Percentiles rank a stretch among this genome's conserved stretches.
Evolutionary conservation across 2,113 vertebrate genomes (phyloP).

Genomic region (Thermophis baileyi): DNA sequence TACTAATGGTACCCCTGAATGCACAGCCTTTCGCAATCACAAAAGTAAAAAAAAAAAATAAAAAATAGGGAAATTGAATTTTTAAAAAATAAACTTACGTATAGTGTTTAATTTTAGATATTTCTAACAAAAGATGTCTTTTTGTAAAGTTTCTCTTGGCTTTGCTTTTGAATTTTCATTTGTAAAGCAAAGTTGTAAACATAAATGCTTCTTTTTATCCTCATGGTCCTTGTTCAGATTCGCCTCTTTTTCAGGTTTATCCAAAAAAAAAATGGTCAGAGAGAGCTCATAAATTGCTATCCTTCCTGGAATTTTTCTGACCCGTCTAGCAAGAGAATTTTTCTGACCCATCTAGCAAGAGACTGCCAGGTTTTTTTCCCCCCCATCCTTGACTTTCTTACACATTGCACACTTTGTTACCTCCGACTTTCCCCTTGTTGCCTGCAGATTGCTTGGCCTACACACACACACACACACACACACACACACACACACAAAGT

Average conservation of each 20-base stretch:
- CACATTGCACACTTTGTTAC: neutral
- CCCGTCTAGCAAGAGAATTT: neutral
- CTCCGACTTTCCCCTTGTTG: neutral
- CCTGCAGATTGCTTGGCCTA: accelerated
- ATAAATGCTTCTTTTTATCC: neutral
- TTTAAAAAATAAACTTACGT: neutral
- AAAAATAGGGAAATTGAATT: neutral
- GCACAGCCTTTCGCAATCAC: neutral
- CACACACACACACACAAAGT: no score
- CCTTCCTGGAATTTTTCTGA: neutral
- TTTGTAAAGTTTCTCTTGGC: neutral
- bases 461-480: no score
- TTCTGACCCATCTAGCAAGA: neutral
- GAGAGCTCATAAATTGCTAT: neutral
- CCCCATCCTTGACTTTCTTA: neutral
- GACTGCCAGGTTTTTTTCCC: neutral
- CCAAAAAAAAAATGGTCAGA: neutral
- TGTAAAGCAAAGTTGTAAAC: neutral
- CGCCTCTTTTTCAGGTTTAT: neutral
- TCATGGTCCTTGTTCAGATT: neutral
- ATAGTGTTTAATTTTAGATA: neutral
- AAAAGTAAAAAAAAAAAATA: no score
- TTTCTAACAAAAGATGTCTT: neutral
- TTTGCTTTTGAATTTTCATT: neutral
- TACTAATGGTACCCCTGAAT: no score